phyloP scores from a whole-genome alignment of 2,113 vertebrate species.

The Macroglossus sobrinus region DNA sequence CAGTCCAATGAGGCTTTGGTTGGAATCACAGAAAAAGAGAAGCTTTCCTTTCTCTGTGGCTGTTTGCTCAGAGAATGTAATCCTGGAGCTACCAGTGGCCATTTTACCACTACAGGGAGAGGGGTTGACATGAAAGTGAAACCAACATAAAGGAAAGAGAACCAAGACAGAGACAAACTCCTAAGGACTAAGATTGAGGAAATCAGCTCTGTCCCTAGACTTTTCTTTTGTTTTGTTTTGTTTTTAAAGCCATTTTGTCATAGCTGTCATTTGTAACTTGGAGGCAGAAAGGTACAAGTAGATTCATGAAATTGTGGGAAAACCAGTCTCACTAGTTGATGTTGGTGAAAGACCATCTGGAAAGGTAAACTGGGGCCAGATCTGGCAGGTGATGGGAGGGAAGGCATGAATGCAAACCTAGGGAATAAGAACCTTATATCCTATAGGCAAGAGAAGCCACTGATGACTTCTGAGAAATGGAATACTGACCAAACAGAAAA shows the following conservation, averaged over 20 bases:
- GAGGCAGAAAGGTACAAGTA: neutral
- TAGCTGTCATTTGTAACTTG: neutral
- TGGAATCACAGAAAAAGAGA: neutral
- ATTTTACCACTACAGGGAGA: neutral
- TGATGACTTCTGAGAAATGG: neutral
- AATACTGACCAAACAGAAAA: neutral
- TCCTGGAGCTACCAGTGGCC: neutral
- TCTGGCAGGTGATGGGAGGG: neutral
- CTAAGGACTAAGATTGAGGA: neutral
- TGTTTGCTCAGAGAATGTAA: neutral
- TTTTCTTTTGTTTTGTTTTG: neutral
- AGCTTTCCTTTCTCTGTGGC: neutral
- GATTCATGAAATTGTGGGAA: neutral
- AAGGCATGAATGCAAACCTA: neutral
- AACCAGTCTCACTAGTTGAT: neutral
- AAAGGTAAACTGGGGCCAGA: neutral
- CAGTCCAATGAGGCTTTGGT: neutral
- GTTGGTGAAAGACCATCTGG: neutral
- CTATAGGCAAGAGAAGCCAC: neutral
- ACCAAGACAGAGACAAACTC: neutral
- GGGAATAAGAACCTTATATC: neutral
- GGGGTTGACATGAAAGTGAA: too few species aligned
- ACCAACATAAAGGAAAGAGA: neutral
- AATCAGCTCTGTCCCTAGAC: neutral
- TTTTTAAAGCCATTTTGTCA: neutral